Percentiles rank a stretch among this genome's conserved stretches.
These are phyloP conservation scores for Cynopterus sphinx DNA, from an alignment of 2,797 vertebrate genomes.

Conservation along the genomic window DNA sequence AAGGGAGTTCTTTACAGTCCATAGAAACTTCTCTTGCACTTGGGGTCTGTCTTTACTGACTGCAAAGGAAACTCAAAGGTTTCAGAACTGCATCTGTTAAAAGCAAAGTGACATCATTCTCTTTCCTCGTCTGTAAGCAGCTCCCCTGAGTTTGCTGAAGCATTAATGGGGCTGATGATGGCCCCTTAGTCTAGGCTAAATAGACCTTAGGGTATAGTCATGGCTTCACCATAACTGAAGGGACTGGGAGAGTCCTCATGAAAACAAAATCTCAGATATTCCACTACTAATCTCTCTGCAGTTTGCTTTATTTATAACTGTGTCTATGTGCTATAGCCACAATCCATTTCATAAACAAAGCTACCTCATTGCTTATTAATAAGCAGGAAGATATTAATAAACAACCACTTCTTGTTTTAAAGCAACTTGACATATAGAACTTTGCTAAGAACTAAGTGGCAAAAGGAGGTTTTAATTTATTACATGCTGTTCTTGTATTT, in stretches of 20 bases:
- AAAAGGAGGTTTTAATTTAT: slow-evolving; percentile 7
- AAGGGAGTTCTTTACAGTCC: neutral
- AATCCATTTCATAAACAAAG: slow-evolving; percentile 64
- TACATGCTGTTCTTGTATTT: neutral
- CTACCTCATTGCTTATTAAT: slow-evolving; percentile 58
- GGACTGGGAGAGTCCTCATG: slow-evolving; percentile 38
- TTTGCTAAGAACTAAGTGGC: neutral
- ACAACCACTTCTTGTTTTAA: slow-evolving; percentile 30
- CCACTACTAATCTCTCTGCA: slow-evolving; percentile 65
- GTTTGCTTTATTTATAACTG: slow-evolving; percentile 65
- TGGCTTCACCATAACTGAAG: slow-evolving; percentile 64
- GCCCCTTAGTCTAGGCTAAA: slow-evolving; percentile 57
- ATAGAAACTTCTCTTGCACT: neutral
- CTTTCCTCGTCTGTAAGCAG: slow-evolving; percentile 37
- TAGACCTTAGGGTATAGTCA: slow-evolving; percentile 68
- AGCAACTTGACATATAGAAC: neutral
- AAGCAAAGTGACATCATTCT: slow-evolving; percentile 34
- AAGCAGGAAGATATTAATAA: slow-evolving; percentile 18
- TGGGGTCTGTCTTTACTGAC: neutral
- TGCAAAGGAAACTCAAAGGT: neutral
- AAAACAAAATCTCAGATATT: slow-evolving; percentile 71
- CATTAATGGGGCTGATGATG: slow-evolving; percentile 35
- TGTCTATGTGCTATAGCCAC: slow-evolving; percentile 63
- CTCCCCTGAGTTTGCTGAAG: slow-evolving; percentile 37
- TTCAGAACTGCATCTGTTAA: neutral